Percentiles rank a stretch among this genome's conserved stretches.
Conservation (phyloP, 2,888 invertebrate species). For the Meloe dianella region DNA sequence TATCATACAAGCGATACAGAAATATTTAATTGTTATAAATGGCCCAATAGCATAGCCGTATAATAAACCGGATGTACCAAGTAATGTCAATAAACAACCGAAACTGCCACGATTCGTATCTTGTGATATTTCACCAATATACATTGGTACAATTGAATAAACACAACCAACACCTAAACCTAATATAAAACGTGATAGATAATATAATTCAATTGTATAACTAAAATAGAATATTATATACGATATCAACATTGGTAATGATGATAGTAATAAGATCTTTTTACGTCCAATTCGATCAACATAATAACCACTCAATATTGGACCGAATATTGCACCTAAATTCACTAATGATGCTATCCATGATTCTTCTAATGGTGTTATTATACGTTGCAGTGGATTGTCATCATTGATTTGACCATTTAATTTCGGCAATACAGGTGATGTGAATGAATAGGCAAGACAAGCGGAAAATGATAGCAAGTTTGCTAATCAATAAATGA, state of each 20-base stretch:
- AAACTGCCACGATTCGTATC: constrained; percentile 77
- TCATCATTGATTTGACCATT: constrained; percentile 17
- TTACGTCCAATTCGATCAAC: constrained; percentile 64
- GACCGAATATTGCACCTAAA: constrained; percentile 35
- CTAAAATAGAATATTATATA: constrained; percentile 34
- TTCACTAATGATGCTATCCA: constrained; percentile 33
- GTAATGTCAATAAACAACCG: constrained; percentile 51
- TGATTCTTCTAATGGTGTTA: constrained; percentile 33
- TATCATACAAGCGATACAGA: constrained; percentile 38
- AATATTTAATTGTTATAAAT: constrained; percentile 34
- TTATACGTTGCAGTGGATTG: constrained; percentile 20
- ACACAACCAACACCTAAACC: constrained; percentile 72
- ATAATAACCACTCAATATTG: constrained; percentile 28
- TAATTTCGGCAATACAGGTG: constrained; percentile 25
- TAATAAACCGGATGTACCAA: constrained; percentile 37
- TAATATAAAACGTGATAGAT: constrained; percentile 65
- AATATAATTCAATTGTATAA: constrained; percentile 44
- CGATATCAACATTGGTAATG: constrained; percentile 68
- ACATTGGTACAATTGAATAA: constrained; percentile 79
- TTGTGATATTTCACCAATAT: constrained; percentile 84
- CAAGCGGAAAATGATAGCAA: constrained; percentile 25
- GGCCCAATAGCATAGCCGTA: constrained; percentile 42
- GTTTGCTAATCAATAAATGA: constrained; percentile 20
- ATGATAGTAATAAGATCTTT: constrained; percentile 67
- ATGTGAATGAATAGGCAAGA: constrained; percentile 23